Evolutionary conservation across 2,113 vertebrate genomes (phyloP).

Genomic region (Drymodes brunneopygia): DNA sequence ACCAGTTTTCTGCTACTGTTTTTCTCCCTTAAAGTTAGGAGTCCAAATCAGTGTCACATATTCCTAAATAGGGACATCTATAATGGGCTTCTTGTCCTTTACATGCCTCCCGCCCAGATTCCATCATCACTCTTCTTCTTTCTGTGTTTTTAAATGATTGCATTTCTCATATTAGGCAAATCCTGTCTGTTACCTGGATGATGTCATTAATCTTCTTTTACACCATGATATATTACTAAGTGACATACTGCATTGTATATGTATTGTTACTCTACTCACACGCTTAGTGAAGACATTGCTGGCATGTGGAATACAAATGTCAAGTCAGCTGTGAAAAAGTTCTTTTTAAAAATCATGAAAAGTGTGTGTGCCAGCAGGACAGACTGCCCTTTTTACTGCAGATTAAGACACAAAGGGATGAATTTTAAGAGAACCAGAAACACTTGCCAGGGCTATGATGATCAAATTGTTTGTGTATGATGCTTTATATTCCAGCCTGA

Average conservation of each 20-base stretch:
- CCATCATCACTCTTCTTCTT: slow-evolving; percentile 43
- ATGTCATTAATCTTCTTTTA: slow-evolving; percentile 72
- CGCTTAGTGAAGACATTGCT: slow-evolving; percentile 23
- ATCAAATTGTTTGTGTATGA: slow-evolving; percentile 12
- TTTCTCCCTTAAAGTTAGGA: neutral
- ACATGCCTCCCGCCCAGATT: slow-evolving; percentile 34
- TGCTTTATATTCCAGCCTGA: slow-evolving; percentile 24
- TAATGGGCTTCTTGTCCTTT: slow-evolving; percentile 55
- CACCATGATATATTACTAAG: slow-evolving; percentile 61
- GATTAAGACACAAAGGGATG: slow-evolving; percentile 54
- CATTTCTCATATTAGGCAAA: slow-evolving; percentile 67
- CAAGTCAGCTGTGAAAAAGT: slow-evolving; percentile 53
- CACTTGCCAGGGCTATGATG: slow-evolving; percentile 7
- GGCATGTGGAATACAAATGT: slow-evolving; percentile 43
- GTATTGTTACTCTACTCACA: slow-evolving; percentile 66
- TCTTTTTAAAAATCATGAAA: slow-evolving; percentile 48
- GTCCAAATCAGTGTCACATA: slow-evolving; percentile 5
- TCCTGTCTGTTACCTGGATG: slow-evolving; percentile 61
- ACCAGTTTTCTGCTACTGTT: neutral
- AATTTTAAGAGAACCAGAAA: slow-evolving; percentile 21
- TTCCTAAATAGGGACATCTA: slow-evolving; percentile 13
- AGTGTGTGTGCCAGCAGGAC: slow-evolving; percentile 14
- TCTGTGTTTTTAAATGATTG: slow-evolving; percentile 58
- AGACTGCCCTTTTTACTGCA: slow-evolving; percentile 53
- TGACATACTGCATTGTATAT: slow-evolving; percentile 46